Conservation (phyloP, 2,113 vertebrate genomes). For the Alaudala cheleensis region DNA sequence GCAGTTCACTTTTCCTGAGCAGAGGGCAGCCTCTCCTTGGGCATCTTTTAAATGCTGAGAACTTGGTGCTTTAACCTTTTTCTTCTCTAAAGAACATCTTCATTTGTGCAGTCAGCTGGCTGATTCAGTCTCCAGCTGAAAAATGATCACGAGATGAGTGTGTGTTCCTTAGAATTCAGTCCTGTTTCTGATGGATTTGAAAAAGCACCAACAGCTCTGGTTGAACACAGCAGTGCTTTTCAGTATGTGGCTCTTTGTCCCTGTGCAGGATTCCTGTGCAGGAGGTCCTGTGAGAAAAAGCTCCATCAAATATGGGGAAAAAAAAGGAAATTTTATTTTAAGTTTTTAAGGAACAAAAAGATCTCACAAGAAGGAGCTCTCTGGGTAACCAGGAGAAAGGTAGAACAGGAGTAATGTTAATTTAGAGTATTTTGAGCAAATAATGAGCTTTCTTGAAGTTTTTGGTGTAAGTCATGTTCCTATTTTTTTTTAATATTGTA, state of each 20-base stretch:
- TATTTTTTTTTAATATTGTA: neutral
- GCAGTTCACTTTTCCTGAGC: neutral
- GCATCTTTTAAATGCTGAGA: neutral
- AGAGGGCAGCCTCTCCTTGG: neutral
- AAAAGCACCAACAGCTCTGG: neutral
- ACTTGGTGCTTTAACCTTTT: neutral
- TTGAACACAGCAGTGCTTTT: neutral
- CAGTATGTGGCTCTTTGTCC: neutral
- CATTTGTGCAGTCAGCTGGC: neutral
- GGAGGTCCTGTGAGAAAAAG: neutral
- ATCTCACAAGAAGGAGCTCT: neutral
- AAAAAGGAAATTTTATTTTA: neutral
- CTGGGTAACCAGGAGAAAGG: neutral
- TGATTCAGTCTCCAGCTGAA: neutral
- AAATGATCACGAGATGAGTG: neutral
- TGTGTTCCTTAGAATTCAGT: neutral
- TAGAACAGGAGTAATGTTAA: neutral
- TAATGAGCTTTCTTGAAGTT: neutral
- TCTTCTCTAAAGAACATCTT: neutral
- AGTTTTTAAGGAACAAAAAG: neutral
- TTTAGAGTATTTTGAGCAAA: neutral
- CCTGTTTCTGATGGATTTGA: neutral
- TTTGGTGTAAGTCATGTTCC: neutral
- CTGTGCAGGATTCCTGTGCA: neutral
- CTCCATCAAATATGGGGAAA: neutral